Conservation (phyloP, 2,888 invertebrate species). For the Euphydryas editha region DNA sequence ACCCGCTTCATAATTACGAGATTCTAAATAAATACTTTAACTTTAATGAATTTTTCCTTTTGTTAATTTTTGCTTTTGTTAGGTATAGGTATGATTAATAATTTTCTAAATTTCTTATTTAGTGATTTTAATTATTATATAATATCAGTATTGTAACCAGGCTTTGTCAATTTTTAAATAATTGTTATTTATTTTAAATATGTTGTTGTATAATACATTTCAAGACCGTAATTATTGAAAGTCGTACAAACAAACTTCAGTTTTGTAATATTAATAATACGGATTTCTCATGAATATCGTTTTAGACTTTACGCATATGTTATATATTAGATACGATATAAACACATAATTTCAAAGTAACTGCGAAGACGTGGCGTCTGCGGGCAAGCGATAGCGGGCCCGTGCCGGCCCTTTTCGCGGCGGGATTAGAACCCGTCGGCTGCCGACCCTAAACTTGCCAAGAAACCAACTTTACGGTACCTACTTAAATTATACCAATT, state of each 20-base stretch:
- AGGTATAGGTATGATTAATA: slow-evolving; percentile 12
- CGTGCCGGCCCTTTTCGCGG: slow-evolving; percentile 62
- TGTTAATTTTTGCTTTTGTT: slow-evolving; percentile 28
- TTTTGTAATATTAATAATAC: too few relatives aligned
- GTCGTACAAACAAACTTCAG: too few relatives aligned
- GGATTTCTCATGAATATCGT: neutral
- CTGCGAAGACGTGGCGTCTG: slow-evolving; percentile 51
- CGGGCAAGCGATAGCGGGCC: slow-evolving; percentile 60
- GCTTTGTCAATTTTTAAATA: neutral
- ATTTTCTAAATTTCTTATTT: neutral
- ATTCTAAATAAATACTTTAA: slow-evolving; percentile 63
- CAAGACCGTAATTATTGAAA: too few relatives aligned
- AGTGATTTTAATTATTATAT: neutral
- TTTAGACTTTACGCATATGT: neutral
- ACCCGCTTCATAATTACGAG: slow-evolving; percentile 62
- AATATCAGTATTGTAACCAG: neutral
- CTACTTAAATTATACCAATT: slow-evolving; percentile 33
- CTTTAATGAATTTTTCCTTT: slow-evolving; percentile 67
- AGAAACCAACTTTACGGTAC: slow-evolving; percentile 55
- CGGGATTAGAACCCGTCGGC: slow-evolving; percentile 60
- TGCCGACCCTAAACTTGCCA: slow-evolving; percentile 55
- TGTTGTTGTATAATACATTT: too few relatives aligned
- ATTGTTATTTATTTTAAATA: neutral
- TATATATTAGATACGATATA: slow-evolving; percentile 14
- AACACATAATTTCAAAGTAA: slow-evolving; percentile 29